Evolutionary conservation across 2,113 vertebrate species (phyloP), one percentile per base, ranked within the genome.

Genomic region (Serinus canaria): DNA sequence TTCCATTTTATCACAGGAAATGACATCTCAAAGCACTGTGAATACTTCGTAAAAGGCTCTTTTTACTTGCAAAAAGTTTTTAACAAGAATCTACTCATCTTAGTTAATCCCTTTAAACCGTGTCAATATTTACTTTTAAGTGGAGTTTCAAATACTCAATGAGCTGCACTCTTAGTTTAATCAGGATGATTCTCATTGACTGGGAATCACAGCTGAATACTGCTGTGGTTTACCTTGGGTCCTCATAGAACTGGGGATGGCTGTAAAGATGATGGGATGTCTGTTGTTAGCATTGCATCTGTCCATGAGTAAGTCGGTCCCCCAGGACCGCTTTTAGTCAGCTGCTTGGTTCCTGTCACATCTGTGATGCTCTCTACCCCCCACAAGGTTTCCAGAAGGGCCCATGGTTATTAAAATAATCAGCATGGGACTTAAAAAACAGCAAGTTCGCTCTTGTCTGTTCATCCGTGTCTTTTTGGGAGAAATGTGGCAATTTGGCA

Each of bases 71-170:
- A 79, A 56, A 79, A 93, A 73, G 70, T 69, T 96, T 94, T 89
- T 41, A 91, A 94, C 90, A 91, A 87, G 58, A 85, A 88, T 80
- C 46, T 75, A 69, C 67, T 83, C 63, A 62, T 93, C 16, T 85
- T 73, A 83, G 75, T 88, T 96, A 94, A 95, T 95, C 70, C 67
- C 41, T 95, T 93, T 93, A 94, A 93, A 84, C 70, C 4, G 8
- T 66, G 67, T 88, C 78, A 91, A 83, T 96, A 90, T 96, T 96
- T 94, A 90, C 75, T 94, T 92, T 88, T 73, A 76, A 90, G 67
- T 62, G 55, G 55, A 77, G 59, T 83, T 88, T 86, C 75, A 95
- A 88, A 90, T 74, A 80, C 67, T 94, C 3, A 0, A 10, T 90
- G 75, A 70, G 55, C 72, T 88, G n/a, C 55, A 20, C 49, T 85